Percentiles rank a stretch among this genome's conserved stretches.
Conservation (phyloP, 2,888 invertebrate genomes). For the Copidosoma aretas region DNA sequence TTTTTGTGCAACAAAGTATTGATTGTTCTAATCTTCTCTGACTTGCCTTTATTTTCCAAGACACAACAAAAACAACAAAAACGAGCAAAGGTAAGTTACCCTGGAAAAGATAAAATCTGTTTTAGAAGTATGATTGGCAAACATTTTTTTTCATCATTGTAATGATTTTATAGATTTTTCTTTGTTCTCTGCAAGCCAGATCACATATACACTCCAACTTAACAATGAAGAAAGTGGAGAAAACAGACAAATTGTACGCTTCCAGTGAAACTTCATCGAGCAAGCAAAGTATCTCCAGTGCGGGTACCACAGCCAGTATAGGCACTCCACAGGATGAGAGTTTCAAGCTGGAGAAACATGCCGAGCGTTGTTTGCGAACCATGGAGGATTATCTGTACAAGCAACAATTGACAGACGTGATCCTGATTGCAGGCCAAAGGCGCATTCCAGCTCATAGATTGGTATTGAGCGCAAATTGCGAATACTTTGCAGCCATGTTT, state of each 20-base stretch:
- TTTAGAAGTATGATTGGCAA: too few species aligned
- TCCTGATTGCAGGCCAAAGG: conserved; percentile 76
- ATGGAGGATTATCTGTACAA: conserved; percentile 84
- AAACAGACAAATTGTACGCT: conserved; percentile 26
- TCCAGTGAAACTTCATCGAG: conserved; percentile 43
- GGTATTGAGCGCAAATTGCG: conserved; percentile 88
- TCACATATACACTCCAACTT: too few species aligned
- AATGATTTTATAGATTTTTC: too few species aligned
- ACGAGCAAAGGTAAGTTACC: too few species aligned
- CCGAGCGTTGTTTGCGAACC: conserved; percentile 79
- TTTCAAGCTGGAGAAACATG: conserved; percentile 79
- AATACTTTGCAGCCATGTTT: conserved; percentile 96
- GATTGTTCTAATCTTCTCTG: too few species aligned
- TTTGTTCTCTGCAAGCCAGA: too few species aligned
- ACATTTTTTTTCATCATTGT: too few species aligned
- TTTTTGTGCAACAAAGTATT: too few species aligned
- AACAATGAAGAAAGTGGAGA: conserved; percentile 22
- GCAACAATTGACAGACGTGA: conserved; percentile 86
- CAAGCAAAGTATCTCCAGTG: conserved; percentile 58
- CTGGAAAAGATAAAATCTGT: too few species aligned
- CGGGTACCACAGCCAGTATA: conserved; percentile 28
- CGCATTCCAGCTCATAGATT: conserved; percentile 84
- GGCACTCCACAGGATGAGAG: conserved; percentile 72
- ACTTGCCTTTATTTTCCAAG: too few species aligned
- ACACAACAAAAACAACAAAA: too few species aligned